Percentiles rank a stretch among this genome's conserved stretches.
Conservation (phyloP, 2,113 vertebrate species). For the Antechinus stuartii region DNA sequence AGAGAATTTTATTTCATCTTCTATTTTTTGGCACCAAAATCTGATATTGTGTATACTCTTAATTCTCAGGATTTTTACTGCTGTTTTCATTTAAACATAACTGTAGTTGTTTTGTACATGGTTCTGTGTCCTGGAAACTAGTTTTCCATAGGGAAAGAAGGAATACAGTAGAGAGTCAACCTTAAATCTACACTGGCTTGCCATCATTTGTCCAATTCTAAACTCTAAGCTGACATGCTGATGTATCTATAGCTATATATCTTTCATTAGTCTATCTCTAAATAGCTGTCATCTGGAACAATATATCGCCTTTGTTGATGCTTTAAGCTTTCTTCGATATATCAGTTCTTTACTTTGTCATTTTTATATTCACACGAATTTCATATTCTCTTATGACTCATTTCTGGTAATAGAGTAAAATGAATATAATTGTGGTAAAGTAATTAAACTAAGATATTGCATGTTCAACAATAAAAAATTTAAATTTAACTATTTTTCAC, state of each 20-base stretch:
- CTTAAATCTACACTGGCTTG: slow-evolving; percentile 33
- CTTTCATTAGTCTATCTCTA: slow-evolving; percentile 48
- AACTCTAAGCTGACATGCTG: background rate
- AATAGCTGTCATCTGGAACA: slow-evolving; percentile 45
- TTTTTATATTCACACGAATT: slow-evolving; percentile 36
- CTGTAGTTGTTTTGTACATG: background rate
- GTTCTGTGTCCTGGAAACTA: slow-evolving; percentile 9
- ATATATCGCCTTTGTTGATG: slow-evolving; percentile 27
- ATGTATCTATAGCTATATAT: background rate
- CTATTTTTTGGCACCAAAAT: background rate
- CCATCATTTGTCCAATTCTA: slow-evolving; percentile 3
- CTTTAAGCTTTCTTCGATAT: slow-evolving; percentile 12
- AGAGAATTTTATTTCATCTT: background rate
- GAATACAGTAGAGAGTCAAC: background rate
- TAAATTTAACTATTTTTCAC: slow-evolving; percentile 41
- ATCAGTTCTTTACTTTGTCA: slow-evolving; percentile 13
- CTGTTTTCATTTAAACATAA: background rate
- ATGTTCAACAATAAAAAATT: slow-evolving; percentile 26
- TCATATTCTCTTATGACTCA: slow-evolving; percentile 33
- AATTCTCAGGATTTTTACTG: background rate
- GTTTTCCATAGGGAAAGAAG: slow-evolving; percentile 32
- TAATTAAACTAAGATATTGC: slow-evolving; percentile 39
- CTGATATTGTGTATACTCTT: background rate
- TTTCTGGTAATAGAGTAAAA: slow-evolving; percentile 52
- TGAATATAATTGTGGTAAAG: slow-evolving; percentile 43